A percentile compares a stretch with the other conserved stretches of the same genome.
These are phyloP conservation scores for Metopia argyrocephala DNA, from an alignment of 2,888 invertebrate genomes.

Conservation along the genomic window DNA sequence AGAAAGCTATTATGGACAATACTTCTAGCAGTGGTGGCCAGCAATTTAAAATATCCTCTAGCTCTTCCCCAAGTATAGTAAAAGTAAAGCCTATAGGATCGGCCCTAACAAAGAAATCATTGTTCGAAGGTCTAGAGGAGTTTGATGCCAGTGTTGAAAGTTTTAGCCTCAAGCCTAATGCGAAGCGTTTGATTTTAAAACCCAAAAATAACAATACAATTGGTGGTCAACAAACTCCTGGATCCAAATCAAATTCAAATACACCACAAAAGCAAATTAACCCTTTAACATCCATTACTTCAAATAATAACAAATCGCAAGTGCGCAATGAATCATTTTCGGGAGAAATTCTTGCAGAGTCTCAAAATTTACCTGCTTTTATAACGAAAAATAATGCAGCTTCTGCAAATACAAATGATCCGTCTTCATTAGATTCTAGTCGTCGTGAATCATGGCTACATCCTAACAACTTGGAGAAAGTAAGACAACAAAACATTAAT, in stretches of 20 bases:
- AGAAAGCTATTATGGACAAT: conserved; percentile 83
- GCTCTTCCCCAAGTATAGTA: conserved; percentile 79
- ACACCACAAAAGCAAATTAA: conserved; percentile 36
- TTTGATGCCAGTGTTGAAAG: conserved; percentile 84
- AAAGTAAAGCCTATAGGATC: conserved; percentile 78
- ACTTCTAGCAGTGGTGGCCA: conserved; percentile 68
- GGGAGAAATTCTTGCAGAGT: conserved; percentile 66
- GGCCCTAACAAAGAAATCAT: conserved; percentile 81
- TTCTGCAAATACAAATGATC: background rate
- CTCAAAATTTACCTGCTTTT: background rate
- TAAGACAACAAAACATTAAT: conserved; percentile 71
- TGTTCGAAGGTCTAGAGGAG: conserved; percentile 93
- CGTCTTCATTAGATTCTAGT: conserved; percentile 67
- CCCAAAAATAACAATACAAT: conserved; percentile 77
- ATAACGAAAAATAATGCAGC: conserved; percentile 14
- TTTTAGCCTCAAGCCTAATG: conserved; percentile 81
- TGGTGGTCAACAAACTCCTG: conserved; percentile 36
- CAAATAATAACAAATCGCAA: conserved; percentile 24
- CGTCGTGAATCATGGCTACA: conserved; percentile 78
- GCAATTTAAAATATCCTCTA: conserved; percentile 82
- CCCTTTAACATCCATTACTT: conserved; percentile 14
- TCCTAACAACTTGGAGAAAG: conserved; percentile 75
- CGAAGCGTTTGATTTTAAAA: conserved; percentile 87
- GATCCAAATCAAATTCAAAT: conserved; percentile 23
- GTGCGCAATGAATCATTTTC: conserved; percentile 68